Evolutionary conservation across 2,797 vertebrate species (phyloP), one percentile per base, ranked within the genome.

Genomic region (Dromococcyx pavoninus): DNA sequence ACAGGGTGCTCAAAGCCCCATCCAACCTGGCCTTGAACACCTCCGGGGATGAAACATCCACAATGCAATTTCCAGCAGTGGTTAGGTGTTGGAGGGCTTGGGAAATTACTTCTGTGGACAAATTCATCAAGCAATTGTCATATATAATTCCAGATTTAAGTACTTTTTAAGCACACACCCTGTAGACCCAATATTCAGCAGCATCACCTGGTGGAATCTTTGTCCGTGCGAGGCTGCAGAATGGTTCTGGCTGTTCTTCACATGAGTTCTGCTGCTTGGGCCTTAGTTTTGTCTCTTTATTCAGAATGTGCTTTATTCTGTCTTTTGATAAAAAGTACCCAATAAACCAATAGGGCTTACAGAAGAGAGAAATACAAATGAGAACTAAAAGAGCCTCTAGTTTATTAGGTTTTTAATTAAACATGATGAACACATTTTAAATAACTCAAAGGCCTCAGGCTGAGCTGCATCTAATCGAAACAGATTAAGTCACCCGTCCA

Each of bases 331-430:
- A 71, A 22, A 87, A 86, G 58, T 61, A 14, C 70, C 56, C 56
- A 78, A 4, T 21, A 80, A 89, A 95, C 94, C 88, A 73, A 77
- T 93, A 83, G 23, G 13, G 77, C 58, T 95, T 83, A 43, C 13
- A 72, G 91, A 88, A 69, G 82, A 89, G 54, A 79, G 88, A 86
- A 95, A 96, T 83, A 90, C 24, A 76, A 82, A 95, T 93, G 87
- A 92, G 88, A 93, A 77, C 70, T 32, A 13, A 85, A 93, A 90
- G 37, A 93, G 96, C 92, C 81, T 67, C 44, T 84, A 76, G 84
- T 95, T 96, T 97, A 95, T 98, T 98, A 96, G 94, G 95, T 97
- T 98, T 97, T 97, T 98, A 98, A 98, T 98, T 98, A 97, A 98
- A 98, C 97, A 96, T 95, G 96, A 98, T 97, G 94, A 97, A 93